Conservation (phyloP, 2,113 vertebrate species). For the Scomber colias region DNA sequence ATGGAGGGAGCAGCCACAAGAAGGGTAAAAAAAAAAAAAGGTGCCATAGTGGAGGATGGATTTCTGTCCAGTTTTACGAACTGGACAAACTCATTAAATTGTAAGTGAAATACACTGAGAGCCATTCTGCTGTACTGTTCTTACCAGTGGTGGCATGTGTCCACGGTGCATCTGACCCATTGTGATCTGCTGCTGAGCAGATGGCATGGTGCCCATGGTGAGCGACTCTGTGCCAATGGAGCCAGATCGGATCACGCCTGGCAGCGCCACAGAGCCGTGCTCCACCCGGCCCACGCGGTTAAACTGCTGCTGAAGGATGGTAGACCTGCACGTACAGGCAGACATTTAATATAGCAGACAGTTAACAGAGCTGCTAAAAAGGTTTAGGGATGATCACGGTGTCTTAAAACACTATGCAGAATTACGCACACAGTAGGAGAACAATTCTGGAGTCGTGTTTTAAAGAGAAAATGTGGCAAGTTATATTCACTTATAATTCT, state of each 20-base stretch:
- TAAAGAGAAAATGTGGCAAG: no score
- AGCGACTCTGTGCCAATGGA: conserved; percentile 95
- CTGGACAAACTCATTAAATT: not conserved
- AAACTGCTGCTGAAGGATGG: conserved; percentile 98
- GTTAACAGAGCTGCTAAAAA: not conserved
- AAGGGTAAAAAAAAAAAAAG: not conserved
- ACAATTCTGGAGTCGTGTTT: no score
- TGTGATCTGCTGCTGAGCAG: conserved; percentile 95
- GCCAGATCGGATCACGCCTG: conserved; percentile 95
- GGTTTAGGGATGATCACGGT: not conserved
- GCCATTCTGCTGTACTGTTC: conserved; percentile 26
- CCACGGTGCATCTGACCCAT: conserved; percentile 98
- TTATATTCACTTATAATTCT: not conserved
- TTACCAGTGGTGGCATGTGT: conserved; percentile 98
- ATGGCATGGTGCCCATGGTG: conserved; percentile 96
- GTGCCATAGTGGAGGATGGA: no score
- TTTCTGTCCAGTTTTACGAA: not conserved
- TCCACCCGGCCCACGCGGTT: conserved; percentile 94
- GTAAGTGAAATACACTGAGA: not conserved
- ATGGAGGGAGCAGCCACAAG: not conserved
- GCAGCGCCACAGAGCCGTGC: conserved; percentile 94
- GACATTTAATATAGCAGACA: not conserved
- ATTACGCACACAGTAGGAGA: no score
- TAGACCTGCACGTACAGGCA: conserved; percentile 71
- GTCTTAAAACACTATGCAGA: not conserved